phyloP scores from a whole-genome alignment of 2,797 vertebrate genomes.

The Pyrrhura leucotis region DNA sequence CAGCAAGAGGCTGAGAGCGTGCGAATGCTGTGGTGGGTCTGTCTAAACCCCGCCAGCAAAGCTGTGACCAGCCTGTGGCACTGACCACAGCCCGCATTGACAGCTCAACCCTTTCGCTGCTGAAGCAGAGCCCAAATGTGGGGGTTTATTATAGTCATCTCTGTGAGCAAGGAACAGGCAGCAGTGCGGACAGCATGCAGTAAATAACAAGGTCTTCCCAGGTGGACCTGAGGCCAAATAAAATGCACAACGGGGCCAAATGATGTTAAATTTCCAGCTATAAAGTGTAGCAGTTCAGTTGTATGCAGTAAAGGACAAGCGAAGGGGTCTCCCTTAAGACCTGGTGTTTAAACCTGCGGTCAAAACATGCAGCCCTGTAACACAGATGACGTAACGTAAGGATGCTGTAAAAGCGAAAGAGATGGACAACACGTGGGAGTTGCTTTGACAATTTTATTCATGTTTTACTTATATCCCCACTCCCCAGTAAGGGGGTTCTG shows the following conservation, averaged over 20 bases:
- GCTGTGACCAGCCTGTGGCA: neutral
- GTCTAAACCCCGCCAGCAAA: neutral
- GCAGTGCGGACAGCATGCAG: neutral
- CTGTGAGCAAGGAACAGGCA: neutral
- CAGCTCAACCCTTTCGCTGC: neutral
- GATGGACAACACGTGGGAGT: neutral
- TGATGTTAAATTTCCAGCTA: neutral
- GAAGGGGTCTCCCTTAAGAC: neutral
- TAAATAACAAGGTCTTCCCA: neutral
- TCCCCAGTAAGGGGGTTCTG: slow-evolving; percentile 48
- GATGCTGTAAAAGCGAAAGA: neutral
- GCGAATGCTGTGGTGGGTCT: neutral
- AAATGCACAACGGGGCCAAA: neutral
- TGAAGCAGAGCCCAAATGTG: neutral
- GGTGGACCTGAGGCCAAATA: neutral
- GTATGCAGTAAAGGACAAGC: neutral
- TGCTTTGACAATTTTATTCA: slow-evolving; percentile 74
- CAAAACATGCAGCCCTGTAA: neutral
- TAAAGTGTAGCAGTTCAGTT: slow-evolving; percentile 4
- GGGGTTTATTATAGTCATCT: neutral
- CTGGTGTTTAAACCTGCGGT: neutral
- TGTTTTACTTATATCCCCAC: slow-evolving; percentile 78
- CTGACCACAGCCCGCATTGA: too few relatives aligned
- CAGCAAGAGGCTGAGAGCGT: neutral
- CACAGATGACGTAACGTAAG: neutral